Conservation (phyloP, 2,113 vertebrate species). For the Pelusios castaneus region DNA sequence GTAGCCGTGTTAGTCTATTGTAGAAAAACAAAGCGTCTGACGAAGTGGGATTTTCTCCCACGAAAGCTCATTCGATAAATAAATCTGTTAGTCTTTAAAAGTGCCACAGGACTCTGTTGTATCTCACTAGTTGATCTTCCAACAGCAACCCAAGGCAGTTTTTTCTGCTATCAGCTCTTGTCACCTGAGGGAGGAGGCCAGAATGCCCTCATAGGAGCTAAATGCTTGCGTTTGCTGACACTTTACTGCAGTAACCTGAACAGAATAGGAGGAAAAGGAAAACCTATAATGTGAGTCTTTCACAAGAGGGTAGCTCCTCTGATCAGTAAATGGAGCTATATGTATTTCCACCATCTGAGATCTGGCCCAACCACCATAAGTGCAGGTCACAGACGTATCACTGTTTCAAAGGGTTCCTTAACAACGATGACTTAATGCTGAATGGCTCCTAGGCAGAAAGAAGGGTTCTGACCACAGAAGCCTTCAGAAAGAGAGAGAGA, state of each 20-base stretch:
- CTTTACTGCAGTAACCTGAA: neutral
- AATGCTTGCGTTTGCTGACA: neutral
- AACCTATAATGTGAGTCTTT: rapidly evolving
- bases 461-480: neutral
- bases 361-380: neutral
- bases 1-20: no score
- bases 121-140: neutral
- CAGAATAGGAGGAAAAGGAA: neutral
- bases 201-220: neutral
- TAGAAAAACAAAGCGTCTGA: no score
- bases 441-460: no score
- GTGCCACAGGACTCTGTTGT: neutral
- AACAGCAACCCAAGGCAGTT: constrained; percentile 2
- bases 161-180: constrained; percentile 6
- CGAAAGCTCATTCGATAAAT: no score
- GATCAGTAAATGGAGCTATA: neutral
- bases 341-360: neutral
- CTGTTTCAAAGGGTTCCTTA: neutral
- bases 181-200: neutral
- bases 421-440: neutral
- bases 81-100: no score
- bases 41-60: no score
- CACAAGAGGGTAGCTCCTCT: no score
- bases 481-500: neutral
- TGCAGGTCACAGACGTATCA: neutral